Percentiles rank a stretch among this genome's conserved stretches.
phyloP scores from a whole-genome alignment of 2,888 invertebrate genomes.

The Ischnura elegans region DNA sequence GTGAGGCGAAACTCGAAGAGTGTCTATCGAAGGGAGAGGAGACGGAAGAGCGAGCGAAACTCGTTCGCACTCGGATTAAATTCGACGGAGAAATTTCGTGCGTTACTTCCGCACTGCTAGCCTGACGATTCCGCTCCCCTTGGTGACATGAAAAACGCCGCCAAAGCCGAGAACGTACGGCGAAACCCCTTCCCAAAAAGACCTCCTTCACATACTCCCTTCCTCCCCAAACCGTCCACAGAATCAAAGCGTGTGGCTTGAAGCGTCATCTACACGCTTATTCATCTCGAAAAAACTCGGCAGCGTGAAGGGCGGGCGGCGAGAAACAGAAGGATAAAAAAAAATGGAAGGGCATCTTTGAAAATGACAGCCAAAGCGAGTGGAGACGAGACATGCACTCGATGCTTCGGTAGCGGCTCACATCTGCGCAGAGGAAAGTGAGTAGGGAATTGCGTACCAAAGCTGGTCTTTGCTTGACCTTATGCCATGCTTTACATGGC shows the following conservation, averaged over 20 bases:
- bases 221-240: neutral
- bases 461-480: neutral
- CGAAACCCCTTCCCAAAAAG: neutral
- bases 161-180: no score
- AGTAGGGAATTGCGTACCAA: neutral
- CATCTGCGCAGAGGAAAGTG: neutral
- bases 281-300: constrained; percentile 20
- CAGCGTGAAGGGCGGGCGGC: neutral
- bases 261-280: constrained; percentile 21
- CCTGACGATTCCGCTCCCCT: neutral
- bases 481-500: neutral
- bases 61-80: neutral
- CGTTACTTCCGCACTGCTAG: neutral
- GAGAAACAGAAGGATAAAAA: neutral
- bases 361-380: neutral
- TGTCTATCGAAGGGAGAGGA: neutral
- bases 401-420: neutral
- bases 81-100: neutral
- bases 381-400: neutral
- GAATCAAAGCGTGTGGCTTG: constrained; percentile 10
- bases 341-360: neutral
- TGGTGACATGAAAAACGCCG: neutral
- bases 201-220: no score
- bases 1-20: neutral
- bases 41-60: neutral